Evolutionary conservation across 2,888 invertebrate genomes (phyloP), one percentile per base, ranked within the genome.

Genomic region (Hololepta plana): DNA sequence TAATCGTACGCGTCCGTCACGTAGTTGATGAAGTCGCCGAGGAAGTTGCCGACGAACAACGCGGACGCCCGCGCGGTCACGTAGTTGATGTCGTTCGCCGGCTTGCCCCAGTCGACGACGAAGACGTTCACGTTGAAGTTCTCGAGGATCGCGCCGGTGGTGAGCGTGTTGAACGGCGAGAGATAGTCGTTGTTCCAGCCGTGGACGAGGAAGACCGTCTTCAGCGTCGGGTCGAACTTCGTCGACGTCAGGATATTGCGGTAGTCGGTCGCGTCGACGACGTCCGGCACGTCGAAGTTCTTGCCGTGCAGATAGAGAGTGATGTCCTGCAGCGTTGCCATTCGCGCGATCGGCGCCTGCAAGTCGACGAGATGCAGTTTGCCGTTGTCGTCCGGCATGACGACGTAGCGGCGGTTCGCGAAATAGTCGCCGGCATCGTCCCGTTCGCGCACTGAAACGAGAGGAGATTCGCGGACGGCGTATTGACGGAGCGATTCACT

Each of bases 131-230:
- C 26, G 19, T 36, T 29, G 9, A 28, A 30, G 6, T 12, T 15
- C n/a, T 13, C 16, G 8, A 34, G 16, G 7, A 34, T 20, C n/a
- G 26, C 29, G 14, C 28, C 23, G 16, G 24, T 29, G 3, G 30
- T 28, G 10, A 14, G 22, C 7, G 8, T 23, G n/a, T 30, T 12
- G 20, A 25, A 25, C 5, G 21, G 26, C 19, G 32, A 34, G 15
- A 25, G 8, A 12, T 20, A 24, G 23, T 26, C 28, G 16, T 24
- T 27, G 3, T 28, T 32, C 34, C 34, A 36, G 11, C 36, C 36
- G 12, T 36, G 36, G 8, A 30, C 27, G 7, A 31, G 31, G 11
- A 34, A 34, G 14, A 36, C 23, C n/a, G 32, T 29, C 23, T 29
- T 26, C 9, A 23, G 19, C 3, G 9, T 28, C 9, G 32, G 27